Base-by-base conservation (phyloP, 2,888 invertebrate genomes). In the Idaea straminata region DNA sequence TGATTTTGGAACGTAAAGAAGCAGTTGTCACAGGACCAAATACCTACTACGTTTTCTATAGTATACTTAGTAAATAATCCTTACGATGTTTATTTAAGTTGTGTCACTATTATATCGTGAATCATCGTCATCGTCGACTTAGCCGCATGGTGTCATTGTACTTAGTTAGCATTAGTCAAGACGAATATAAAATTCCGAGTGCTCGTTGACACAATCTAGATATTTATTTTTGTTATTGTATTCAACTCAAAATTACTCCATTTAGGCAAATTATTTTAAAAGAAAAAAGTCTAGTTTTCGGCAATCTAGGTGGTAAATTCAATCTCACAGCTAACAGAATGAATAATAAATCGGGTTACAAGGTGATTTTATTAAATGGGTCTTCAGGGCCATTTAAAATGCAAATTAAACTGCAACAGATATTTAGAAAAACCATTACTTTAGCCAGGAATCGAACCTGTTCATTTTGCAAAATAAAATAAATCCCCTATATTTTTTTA, bases 191-290 rank as follows among this genome's bases (percentile, higher is more conserved):
- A 83, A 83, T 83, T 86, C 83, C 83, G 89, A 84, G 87, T 86
- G 88, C 86, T 91, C 89, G 90, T 92, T 91, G 88, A 88, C 84
- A 83, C 89, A 86, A 88, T 92, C 90, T 92, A 92, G 91, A 92
- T 92, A 91, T 92, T 92, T 92, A 92, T 92, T 92, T 92, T 91
- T 92, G 92, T 92, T 91, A 91, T 89, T 84, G 83, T 91, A 88
- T 89, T 91, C 87, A 90, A 86, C 81, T 88, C 90, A 78, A 89
- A 90, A 89, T 89, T 83, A 83, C 83, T 87, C 88, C 89, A 88
- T 89, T 87, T 89, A 88, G 47, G 47, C 7, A 47, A 36, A 47
- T 47, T 47, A 2, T 47, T 13, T 47, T 38, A 13, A 10, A 5
- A 10, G 10, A 47, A 13, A 47, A 47, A 47, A 47, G 13, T 47